Conservation (phyloP, 2,113 vertebrate species). For the Pelvicachromis taeniatus region DNA sequence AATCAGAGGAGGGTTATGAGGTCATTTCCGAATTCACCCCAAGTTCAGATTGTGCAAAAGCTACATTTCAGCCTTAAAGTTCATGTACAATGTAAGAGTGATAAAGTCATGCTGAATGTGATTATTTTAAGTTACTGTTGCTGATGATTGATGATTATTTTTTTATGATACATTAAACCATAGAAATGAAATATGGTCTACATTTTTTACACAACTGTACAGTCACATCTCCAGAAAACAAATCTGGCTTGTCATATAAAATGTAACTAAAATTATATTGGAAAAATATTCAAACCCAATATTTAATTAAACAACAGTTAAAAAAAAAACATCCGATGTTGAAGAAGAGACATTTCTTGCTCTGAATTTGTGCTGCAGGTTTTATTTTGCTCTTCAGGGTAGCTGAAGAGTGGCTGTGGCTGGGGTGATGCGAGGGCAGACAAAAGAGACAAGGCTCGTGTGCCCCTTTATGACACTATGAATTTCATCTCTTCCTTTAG, state of each 20-base stretch:
- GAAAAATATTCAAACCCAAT: neutral
- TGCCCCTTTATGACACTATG: neutral
- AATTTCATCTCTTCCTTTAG: neutral
- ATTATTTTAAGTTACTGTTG: neutral
- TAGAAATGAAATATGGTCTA: neutral
- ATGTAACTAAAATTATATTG: neutral
- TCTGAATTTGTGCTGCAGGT: neutral
- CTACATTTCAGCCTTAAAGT: neutral
- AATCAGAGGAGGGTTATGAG: neutral
- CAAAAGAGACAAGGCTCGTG: neutral
- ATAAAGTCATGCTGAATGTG: neutral
- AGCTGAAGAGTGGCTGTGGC: neutral
- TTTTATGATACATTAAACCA: neutral
- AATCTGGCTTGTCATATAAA: neutral
- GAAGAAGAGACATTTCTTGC: neutral
- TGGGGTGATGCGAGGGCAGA: neutral
- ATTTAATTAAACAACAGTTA: neutral
- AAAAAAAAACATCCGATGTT: neutral
- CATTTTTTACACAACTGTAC: neutral
- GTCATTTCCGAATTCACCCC: neutral
- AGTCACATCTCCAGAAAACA: neutral
- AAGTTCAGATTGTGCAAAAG: neutral
- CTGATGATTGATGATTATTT: neutral
- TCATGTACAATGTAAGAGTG: neutral
- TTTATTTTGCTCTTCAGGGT: neutral